Base-by-base conservation (phyloP, 2,888 invertebrate genomes). In the Meta bourneti region DNA sequence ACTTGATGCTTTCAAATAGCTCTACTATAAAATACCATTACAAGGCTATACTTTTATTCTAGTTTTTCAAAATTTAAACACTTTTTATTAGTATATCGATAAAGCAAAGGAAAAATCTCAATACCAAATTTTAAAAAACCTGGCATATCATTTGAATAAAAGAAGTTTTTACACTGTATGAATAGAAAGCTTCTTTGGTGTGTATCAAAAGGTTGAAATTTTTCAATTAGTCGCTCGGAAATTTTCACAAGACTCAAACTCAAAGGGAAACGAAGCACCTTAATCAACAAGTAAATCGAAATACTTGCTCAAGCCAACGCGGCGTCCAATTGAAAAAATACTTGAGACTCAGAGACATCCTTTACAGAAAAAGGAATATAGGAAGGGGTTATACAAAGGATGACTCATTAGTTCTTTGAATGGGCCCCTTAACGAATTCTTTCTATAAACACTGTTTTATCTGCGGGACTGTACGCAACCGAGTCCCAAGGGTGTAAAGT, bases 391-490 rank as follows among this genome's bases (percentile, higher is more conserved):
- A 74, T 9, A 61, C 81, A 88, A 88, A 69, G 69, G 88, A 88
- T 88, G 88, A 88, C 74, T 88, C 88, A 88, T 88, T 88, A 88
- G 88, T 81, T 75, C 81, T 49, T 16, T 81, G 88, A 88, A 88
- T 88, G 81, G 88, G 81, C 54, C 81, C 88, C 80, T 80, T 88
- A 88, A 88, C 81, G 88, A 88, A 88, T 88, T 88, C 88, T 88
- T 88, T 88, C 81, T 61, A 75, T 88, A 75, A 81, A 81, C 74
- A 81, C 69, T 69, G 81, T 49, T 81, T 87, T 87, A 80, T 80
- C 54, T 54, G 80, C 11, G 78, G n/a, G 85, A 61, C 48, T 72
- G 11, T 5, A 70, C 78, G 78, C 77, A 70, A 71, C 6, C 51
- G 74, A 7, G 81, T 88, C 88, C 88, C 88, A 81, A 16, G 88